Conservation (phyloP, 2,797 vertebrate genomes). For the Sphenodon punctatus region DNA sequence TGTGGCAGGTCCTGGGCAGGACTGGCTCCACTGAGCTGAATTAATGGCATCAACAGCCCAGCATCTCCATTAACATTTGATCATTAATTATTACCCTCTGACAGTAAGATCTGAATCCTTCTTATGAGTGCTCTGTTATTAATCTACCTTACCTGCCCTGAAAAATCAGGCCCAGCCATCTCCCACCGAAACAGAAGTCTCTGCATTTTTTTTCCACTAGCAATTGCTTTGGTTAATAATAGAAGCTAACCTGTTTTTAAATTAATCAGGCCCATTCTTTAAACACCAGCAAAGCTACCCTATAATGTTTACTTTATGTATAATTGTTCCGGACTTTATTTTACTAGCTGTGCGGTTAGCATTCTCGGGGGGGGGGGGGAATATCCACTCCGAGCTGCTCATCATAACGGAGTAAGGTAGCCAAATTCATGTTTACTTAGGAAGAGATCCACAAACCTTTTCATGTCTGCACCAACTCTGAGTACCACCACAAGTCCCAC, state of each 20-base stretch:
- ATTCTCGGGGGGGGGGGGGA: not conserved
- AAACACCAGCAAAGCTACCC: constrained; percentile 65
- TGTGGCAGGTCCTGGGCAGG: constrained; percentile 88
- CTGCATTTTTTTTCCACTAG: not conserved
- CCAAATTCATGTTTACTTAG: no score
- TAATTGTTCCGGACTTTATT: not conserved
- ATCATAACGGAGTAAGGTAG: constrained; percentile 5
- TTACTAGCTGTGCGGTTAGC: not conserved
- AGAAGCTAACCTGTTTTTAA: constrained; percentile 32
- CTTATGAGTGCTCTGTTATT: constrained; percentile 75
- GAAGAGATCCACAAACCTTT: no score
- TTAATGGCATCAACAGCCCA: constrained; percentile 90
- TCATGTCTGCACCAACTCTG: no score
- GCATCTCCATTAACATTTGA: constrained; percentile 87
- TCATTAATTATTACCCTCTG: constrained; percentile 95
- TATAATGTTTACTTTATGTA: constrained; percentile 21
- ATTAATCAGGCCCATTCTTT: constrained; percentile 57
- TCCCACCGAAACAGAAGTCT: constrained; percentile 46
- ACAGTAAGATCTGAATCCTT: constrained; percentile 83
- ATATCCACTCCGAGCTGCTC: not conserved
- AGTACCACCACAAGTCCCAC: no score
- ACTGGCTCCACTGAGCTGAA: constrained; percentile 91
- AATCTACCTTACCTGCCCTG: constrained; percentile 81
- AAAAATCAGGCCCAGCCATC: constrained; percentile 8
- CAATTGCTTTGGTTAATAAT: not conserved